These are phyloP conservation scores for Buphagus erythrorhynchus DNA, from an alignment of 2,797 vertebrate genomes.

Conservation along the genomic window DNA sequence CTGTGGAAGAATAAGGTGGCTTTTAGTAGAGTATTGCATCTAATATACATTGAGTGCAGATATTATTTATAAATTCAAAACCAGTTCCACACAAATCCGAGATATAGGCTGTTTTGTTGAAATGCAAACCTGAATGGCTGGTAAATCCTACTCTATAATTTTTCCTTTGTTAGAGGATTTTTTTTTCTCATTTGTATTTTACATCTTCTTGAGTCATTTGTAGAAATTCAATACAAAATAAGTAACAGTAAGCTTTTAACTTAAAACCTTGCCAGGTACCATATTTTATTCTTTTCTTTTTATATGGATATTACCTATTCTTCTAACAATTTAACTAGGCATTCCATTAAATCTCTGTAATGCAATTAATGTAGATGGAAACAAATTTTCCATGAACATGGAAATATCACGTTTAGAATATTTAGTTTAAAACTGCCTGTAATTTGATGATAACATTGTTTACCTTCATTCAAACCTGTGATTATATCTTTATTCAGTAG, in stretches of 20 bases:
- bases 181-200: constrained; percentile 54
- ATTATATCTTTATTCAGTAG: constrained; percentile 10
- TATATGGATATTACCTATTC: constrained; percentile 62
- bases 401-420: background rate
- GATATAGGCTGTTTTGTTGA: background rate
- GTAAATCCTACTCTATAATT: constrained; percentile 23
- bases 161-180: constrained; percentile 8
- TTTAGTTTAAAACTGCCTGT: background rate
- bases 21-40: background rate
- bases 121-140: constrained; percentile 29
- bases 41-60: background rate
- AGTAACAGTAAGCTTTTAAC: constrained; percentile 31
- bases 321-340: constrained; percentile 42
- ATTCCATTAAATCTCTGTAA: constrained; percentile 34
- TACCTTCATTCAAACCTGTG: background rate
- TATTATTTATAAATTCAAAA: constrained; percentile 18
- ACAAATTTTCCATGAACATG: background rate
- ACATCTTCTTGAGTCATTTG: constrained; percentile 31
- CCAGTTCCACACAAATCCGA: background rate
- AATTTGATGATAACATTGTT: constrained; percentile 25
- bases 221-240: constrained; percentile 57
- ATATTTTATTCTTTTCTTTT: constrained; percentile 55
- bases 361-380: constrained; percentile 45
- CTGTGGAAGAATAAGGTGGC: background rate
- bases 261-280: constrained; percentile 37